These are phyloP conservation scores for Drosophila kurseongensis DNA, from an alignment of 1,140 invertebrate species.

Conservation along the genomic window DNA sequence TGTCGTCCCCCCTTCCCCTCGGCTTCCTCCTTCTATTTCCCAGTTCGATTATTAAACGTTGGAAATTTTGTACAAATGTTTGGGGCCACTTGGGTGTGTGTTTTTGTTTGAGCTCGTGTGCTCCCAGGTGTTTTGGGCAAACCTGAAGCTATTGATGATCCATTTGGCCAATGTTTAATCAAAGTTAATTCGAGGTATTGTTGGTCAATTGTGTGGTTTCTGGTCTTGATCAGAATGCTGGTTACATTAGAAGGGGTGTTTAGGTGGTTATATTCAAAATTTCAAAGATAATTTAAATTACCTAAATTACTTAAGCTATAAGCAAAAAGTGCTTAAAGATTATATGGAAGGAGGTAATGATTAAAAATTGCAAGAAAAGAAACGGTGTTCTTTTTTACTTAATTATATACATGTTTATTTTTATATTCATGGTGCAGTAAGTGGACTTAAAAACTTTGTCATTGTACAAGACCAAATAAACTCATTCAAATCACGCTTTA, in stretches of 20 bases:
- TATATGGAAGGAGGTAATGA: too few relatives aligned
- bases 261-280: too few relatives aligned
- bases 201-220: constrained; percentile 43
- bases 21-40: neutral
- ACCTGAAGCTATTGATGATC: constrained; percentile 50
- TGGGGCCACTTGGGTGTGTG: constrained; percentile 37
- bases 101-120: constrained; percentile 6
- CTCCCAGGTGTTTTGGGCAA: constrained; percentile 45
- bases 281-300: neutral
- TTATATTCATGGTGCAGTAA: too few relatives aligned
- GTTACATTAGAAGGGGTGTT: neutral
- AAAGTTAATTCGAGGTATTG: constrained; percentile 76
- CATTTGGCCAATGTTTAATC: constrained; percentile 70
- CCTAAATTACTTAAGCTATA: neutral
- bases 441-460: too few relatives aligned
- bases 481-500: too few relatives aligned
- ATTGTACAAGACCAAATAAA: too few relatives aligned
- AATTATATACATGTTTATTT: too few relatives aligned
- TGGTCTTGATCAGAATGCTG: constrained; percentile 1
- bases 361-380: too few relatives aligned
- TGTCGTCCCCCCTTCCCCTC: constrained; percentile 26
- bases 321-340: neutral
- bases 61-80: constrained; percentile 63
- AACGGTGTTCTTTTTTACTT: too few relatives aligned
- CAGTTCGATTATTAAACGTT: constrained; percentile 76